A percentile compares a stretch with the other conserved stretches of the same genome.
These are phyloP conservation scores for Hesperia comma DNA, from an alignment of 2,888 invertebrate species.

Conservation along the genomic window DNA sequence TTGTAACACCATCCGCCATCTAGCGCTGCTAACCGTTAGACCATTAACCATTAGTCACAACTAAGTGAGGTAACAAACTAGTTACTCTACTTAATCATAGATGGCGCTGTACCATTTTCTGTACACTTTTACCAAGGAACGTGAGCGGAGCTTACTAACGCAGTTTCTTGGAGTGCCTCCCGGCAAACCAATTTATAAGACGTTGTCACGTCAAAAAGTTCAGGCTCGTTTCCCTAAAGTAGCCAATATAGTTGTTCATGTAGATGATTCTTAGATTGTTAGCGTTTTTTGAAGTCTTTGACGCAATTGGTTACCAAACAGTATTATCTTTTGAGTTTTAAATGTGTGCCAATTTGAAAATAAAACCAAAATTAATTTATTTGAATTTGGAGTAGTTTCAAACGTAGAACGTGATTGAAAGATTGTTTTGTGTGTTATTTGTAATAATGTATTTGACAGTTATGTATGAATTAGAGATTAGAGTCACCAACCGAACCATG, in stretches of 20 bases:
- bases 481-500: background rate
- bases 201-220: too few species aligned
- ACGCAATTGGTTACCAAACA: conserved; percentile 38
- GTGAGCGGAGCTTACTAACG: too few species aligned
- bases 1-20: too few species aligned
- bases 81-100: too few species aligned
- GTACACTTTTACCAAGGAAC: too few species aligned
- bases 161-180: too few species aligned
- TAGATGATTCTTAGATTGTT: conserved; percentile 35
- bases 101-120: too few species aligned
- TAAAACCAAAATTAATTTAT: conserved; percentile 13
- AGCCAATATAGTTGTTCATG: conserved; percentile 45
- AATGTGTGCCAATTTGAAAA: conserved; percentile 31
- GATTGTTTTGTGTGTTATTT: background rate
- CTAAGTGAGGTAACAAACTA: too few species aligned
- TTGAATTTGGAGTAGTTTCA: conserved; percentile 10
- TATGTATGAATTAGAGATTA: background rate
- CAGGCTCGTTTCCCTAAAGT: conserved; percentile 55
- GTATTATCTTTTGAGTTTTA: conserved; percentile 34
- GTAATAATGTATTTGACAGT: background rate
- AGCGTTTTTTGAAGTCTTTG: conserved; percentile 18
- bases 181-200: too few species aligned
- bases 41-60: too few species aligned
- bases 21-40: too few species aligned
- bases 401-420: conserved; percentile 3